Conservation (phyloP, 2,888 invertebrate species). For the Seira sanloemensis region DNA sequence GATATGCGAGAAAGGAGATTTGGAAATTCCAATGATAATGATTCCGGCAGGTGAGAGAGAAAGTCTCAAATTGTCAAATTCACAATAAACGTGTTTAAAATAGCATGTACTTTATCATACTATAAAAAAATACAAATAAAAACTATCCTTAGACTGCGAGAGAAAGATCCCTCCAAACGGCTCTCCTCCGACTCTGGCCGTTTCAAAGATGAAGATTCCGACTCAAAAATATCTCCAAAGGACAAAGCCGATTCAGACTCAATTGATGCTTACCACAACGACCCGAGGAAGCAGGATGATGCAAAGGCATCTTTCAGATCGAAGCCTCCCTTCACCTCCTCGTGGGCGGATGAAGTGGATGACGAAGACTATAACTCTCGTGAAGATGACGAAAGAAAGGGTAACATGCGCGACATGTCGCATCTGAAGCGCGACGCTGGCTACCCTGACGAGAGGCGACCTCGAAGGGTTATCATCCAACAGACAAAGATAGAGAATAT, state of each 20-base stretch:
- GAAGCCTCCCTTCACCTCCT: constrained; percentile 39
- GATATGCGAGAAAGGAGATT: constrained; percentile 33
- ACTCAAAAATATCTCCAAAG: constrained; percentile 40
- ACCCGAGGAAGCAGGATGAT: constrained; percentile 38
- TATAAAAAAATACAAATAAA: not conserved
- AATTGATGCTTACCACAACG: constrained; percentile 18
- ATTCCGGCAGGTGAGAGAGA: constrained; percentile 37
- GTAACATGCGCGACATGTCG: not conserved
- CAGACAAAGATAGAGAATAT: constrained; percentile 72
- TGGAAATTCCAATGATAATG: constrained; percentile 44
- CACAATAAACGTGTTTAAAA: not conserved
- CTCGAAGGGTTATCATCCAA: constrained; percentile 67
- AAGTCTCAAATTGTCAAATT: no score
- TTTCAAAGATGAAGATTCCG: constrained; percentile 40
- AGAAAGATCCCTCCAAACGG: constrained; percentile 45
- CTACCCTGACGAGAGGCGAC: constrained; percentile 45
- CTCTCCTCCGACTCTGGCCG: constrained; percentile 49
- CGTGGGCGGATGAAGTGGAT: constrained; percentile 73
- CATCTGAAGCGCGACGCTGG: constrained; percentile 34
- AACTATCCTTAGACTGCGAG: constrained; percentile 4
- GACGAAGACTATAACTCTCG: constrained; percentile 64
- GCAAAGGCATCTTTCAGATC: constrained; percentile 30
- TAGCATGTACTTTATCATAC: not conserved
- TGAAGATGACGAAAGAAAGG: constrained; percentile 44
- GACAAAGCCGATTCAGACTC: constrained; percentile 18